phyloP scores from a whole-genome alignment of 2,797 vertebrate genomes.

The Chloroceryle inda region DNA sequence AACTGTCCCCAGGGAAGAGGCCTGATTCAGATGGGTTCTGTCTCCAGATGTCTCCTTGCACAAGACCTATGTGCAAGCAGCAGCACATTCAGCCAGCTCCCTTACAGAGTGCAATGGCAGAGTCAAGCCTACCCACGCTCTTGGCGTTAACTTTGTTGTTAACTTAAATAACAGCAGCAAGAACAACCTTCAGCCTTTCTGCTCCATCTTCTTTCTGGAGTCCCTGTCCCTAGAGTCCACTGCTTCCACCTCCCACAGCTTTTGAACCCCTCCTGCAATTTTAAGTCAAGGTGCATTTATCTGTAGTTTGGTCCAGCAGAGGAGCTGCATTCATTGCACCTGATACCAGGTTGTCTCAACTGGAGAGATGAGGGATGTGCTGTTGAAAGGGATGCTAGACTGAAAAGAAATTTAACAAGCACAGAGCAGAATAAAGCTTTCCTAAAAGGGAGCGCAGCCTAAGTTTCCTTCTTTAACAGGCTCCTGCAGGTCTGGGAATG shows the following conservation, averaged over 20 bases:
- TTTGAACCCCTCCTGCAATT: background rate
- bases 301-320: background rate
- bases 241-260: background rate
- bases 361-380: background rate
- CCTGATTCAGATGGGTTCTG: constrained; percentile 17
- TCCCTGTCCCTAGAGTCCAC: background rate
- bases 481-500: constrained; percentile 5
- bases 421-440: background rate
- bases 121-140: accelerated
- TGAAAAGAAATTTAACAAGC: background rate
- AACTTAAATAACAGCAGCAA: background rate
- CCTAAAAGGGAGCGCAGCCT: background rate
- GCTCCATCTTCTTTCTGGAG: background rate
- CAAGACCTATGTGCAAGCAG: background rate
- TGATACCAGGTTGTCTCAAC: background rate
- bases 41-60: constrained; percentile 40
- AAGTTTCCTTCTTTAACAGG: constrained; percentile 12
- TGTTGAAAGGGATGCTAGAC: background rate
- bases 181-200: background rate
- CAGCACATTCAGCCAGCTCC: background rate
- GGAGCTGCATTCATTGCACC: background rate
- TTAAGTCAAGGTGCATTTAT: background rate
- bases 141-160: background rate
- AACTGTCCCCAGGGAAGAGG: background rate
- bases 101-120: background rate